These are phyloP conservation scores for Platysternon megacephalum DNA, from an alignment of 2,113 vertebrate species.

Conservation along the genomic window DNA sequence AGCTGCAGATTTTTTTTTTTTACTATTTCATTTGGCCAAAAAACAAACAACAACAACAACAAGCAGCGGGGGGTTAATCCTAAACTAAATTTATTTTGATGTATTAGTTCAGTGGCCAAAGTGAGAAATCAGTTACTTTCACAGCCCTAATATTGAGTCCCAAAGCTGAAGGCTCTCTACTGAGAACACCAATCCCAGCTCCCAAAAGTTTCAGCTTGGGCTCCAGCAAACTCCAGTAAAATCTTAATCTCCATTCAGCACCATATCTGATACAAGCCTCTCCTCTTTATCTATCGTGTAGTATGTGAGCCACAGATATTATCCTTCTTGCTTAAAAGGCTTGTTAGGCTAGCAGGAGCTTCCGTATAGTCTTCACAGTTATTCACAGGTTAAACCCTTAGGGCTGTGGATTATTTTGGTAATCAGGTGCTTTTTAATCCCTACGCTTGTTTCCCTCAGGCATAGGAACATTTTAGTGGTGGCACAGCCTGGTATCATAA, in stretches of 20 bases:
- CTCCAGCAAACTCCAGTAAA: not conserved
- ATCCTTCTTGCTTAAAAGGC: not conserved
- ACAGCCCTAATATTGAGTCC: not conserved
- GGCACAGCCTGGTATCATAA: not conserved
- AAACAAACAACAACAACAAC: too few relatives aligned
- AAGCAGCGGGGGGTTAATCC: not conserved
- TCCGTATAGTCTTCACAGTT: not conserved
- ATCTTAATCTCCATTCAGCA: not conserved
- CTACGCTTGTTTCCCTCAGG: not conserved
- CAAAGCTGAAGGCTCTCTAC: not conserved
- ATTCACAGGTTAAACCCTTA: not conserved
- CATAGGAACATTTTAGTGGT: not conserved
- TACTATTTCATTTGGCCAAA: too few relatives aligned
- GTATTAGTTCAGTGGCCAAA: not conserved
- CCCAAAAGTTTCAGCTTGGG: not conserved
- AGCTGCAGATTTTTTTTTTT: not conserved
- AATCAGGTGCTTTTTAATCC: not conserved
- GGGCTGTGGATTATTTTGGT: not conserved
- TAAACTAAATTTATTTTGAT: not conserved
- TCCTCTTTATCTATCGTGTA: not conserved
- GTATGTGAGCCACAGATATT: not conserved
- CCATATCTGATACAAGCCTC: too few relatives aligned
- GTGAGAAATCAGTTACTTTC: not conserved
- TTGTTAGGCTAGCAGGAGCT: not conserved
- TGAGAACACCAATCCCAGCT: rapidly evolving